Evolutionary conservation across 1,140 invertebrate species (phyloP), one percentile per base, ranked within the genome.

Genomic region (Akabosia matsudoensis): DNA sequence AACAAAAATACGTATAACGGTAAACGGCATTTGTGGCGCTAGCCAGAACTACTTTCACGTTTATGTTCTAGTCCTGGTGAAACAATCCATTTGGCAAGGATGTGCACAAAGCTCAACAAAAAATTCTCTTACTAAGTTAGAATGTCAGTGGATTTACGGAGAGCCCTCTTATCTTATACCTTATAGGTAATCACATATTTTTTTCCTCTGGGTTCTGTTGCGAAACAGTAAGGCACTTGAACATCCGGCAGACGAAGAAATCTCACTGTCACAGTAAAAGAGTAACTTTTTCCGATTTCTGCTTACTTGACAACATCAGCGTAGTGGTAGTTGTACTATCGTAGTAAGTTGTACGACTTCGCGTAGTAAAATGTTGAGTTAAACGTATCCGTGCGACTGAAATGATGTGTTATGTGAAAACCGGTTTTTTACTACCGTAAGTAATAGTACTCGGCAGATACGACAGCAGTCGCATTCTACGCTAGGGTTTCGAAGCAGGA

Each of bases 101-200:
- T 67, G 22, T 67, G n/a, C 31, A n/a, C 31, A 10, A 30, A 67
- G 61, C 61, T 67, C 30, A 67, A 67, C 31, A 67, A 67, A 67
- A 67, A n/a, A n/a, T n/a, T 67, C 31, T 67, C 7, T 67, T 67
- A 67, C 61, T 67, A 7, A 67, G 61, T 67, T 67, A 67, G 61
- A 30, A 67, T 67, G 61, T 67, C 61, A 67, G 61, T 67, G 31
- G 61, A 2, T 67, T 67, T 56, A 22, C 4, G 54, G 24, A 56
- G 54, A n/a, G n/a, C n/a, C n/a, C n/a, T n/a, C n/a, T n/a, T n/a
- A n/a, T n/a, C n/a, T n/a, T n/a, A n/a, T n/a, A n/a, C n/a, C n/a
- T 56, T 56, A 22, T 56, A 10, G n/a, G 54, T 56, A 45, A 45
- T 10, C 7, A 10, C 37, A 18, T 45, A 45, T 45, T 45, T 56